Conservation (phyloP, 2,113 vertebrate species). For the Poicephalus gulielmi region DNA sequence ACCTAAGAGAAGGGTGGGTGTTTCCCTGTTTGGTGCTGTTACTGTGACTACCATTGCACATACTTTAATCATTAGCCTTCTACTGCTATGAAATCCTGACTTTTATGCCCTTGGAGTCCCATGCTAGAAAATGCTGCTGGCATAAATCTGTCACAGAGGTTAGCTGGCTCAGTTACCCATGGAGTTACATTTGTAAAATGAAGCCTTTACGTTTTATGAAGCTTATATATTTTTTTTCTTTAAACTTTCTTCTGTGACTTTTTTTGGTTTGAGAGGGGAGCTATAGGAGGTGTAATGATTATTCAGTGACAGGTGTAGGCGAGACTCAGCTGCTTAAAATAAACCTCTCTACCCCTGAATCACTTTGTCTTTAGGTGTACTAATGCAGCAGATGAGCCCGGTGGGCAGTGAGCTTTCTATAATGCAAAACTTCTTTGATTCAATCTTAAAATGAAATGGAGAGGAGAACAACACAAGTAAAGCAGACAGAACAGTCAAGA, state of each 20-base stretch:
- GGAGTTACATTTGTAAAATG: not conserved
- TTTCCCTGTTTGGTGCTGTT: constrained; percentile 12
- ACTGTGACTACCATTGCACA: constrained; percentile 7
- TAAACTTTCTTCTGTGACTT: not conserved
- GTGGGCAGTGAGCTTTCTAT: not conserved
- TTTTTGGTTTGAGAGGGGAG: not conserved
- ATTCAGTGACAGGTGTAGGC: constrained; percentile 1
- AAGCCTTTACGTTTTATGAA: not conserved
- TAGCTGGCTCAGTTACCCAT: not conserved
- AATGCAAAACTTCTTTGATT: not conserved
- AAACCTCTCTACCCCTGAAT: not conserved
- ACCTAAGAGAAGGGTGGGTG: constrained; percentile 51
- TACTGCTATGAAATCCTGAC: not conserved
- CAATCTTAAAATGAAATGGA: not conserved
- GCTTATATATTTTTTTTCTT: not conserved
- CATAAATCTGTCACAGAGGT: not conserved
- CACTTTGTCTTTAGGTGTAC: not conserved
- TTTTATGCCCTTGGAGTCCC: constrained; percentile 24
- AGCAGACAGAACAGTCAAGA: not conserved
- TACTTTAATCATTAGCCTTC: constrained; percentile 38
- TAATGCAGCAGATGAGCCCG: not conserved
- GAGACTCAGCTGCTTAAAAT: constrained; percentile 28
- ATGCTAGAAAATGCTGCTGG: constrained; percentile 18
- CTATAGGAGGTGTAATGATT: constrained; percentile 3
- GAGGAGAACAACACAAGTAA: not conserved